Base-by-base conservation (phyloP, 2,888 invertebrate species). In the Lymantria monacha region DNA sequence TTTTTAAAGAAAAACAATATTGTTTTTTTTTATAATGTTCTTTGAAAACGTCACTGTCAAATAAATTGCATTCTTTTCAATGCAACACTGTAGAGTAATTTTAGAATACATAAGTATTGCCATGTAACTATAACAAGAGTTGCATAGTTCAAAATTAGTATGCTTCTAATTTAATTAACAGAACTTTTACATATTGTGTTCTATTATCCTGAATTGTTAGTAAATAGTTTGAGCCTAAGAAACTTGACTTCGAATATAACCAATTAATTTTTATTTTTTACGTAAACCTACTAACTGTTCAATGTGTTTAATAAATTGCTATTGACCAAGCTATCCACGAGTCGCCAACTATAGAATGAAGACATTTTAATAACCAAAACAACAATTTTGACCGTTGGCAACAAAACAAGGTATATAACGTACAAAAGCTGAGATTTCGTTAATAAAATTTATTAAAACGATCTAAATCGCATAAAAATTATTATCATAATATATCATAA, bases 231-330 rank as follows among this genome's bases (percentile, higher is more conserved):
- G 22, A 22, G 22, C 22, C 22, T 22, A 22, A 22, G 22, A 22
- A 22, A 3, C 5, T 3, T 5, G 5, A 22, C 22, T 22, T 22
- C 22, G 22, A 22, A 22, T 22, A 5, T 22, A 47, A 44, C 50
- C 62, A 65, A 65, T 36, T 31, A 51, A 44, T 42, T 49, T n/a
- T 53, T 55, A 49, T 45, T 50, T 55, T 22, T 68, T 66, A 69
- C 69, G 66, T 66, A 66, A 69, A 51, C 65, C 40, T 52, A 53
- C 61, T 63, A 60, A 54, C 31, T 44, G 48, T 53, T 41, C 42
- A 36, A 3, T 14, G 61, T 52, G 55, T 49, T 5, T 22, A 54
- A 60, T 38, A 3, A 7, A 60, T 64, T 43, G 57, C 61, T 57
- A 55, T 55, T 55, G 65, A 48, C 38, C 55, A 67, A 55, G 55